phyloP scores from a whole-genome alignment of 2,113 vertebrate species.

The Pseudolaguvia tuberculata region DNA sequence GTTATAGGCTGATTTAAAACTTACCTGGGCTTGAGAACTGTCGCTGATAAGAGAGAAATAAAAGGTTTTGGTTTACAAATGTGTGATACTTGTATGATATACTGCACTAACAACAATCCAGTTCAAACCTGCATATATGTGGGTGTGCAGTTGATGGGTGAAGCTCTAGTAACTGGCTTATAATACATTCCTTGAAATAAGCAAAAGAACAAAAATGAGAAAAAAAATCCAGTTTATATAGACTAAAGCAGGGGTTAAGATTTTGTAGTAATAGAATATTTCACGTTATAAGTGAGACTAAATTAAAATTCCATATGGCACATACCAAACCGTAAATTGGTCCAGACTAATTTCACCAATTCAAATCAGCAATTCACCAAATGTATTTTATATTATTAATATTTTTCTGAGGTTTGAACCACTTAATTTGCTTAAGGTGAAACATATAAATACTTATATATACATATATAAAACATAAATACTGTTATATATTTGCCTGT shows the following conservation, averaged over 20 bases:
- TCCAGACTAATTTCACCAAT: neutral
- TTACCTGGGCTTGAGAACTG: conserved; percentile 47
- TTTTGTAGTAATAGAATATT: neutral
- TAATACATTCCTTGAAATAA: neutral
- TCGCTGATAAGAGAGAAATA: neutral
- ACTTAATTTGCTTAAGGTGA: neutral
- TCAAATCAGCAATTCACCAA: neutral
- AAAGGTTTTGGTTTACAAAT: neutral
- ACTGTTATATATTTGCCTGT: neutral
- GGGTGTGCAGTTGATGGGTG: neutral
- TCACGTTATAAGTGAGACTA: neutral
- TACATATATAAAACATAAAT: no score
- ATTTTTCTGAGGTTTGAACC: neutral
- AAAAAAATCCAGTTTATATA: neutral
- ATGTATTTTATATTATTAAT: neutral
- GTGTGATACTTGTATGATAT: neutral
- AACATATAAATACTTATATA: neutral
- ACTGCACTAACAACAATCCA: neutral
- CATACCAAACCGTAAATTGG: neutral
- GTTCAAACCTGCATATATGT: conserved; percentile 15
- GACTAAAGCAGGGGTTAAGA: neutral
- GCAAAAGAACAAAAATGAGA: neutral
- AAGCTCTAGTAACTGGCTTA: neutral
- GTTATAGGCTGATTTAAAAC: neutral
- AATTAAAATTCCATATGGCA: neutral